A percentile compares a stretch with the other conserved stretches of the same genome.
phyloP scores from a whole-genome alignment of 2,113 vertebrate species.

The Pan troglodytes region DNA sequence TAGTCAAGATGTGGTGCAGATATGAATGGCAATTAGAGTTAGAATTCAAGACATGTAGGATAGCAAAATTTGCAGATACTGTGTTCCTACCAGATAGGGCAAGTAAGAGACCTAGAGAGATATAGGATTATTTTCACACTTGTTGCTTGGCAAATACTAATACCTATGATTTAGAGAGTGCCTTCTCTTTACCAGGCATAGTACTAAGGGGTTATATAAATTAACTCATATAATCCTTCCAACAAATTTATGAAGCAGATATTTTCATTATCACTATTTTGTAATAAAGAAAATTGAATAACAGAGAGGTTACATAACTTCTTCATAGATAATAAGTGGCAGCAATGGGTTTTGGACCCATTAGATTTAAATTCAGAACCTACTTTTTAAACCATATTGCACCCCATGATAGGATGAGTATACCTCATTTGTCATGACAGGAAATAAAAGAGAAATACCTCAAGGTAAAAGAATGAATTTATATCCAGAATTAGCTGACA shows the following conservation, averaged over 20 bases:
- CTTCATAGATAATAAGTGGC: not conserved
- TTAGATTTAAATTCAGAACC: not conserved
- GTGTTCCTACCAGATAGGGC: not conserved
- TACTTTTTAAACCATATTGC: not conserved
- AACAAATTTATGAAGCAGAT: not conserved
- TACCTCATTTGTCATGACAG: not conserved
- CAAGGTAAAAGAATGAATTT: not conserved
- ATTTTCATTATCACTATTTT: not conserved
- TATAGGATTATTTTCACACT: not conserved
- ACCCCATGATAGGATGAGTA: not conserved
- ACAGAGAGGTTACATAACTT: not conserved
- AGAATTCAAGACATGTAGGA: not conserved
- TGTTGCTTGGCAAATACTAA: not conserved
- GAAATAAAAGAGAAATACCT: not conserved
- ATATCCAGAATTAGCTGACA: not conserved
- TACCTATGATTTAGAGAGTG: not conserved
- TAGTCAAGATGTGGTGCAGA: not conserved
- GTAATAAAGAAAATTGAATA: not conserved
- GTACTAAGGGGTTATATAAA: not conserved
- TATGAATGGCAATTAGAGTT: not conserved
- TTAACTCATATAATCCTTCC: not conserved
- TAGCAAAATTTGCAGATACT: not conserved
- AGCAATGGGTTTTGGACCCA: not conserved
- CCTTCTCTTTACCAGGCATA: not conserved
- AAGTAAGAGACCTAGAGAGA: not conserved